Evolutionary conservation across 2,113 vertebrate species (phyloP).

Genomic region (Hyperopisus bebe): DNA sequence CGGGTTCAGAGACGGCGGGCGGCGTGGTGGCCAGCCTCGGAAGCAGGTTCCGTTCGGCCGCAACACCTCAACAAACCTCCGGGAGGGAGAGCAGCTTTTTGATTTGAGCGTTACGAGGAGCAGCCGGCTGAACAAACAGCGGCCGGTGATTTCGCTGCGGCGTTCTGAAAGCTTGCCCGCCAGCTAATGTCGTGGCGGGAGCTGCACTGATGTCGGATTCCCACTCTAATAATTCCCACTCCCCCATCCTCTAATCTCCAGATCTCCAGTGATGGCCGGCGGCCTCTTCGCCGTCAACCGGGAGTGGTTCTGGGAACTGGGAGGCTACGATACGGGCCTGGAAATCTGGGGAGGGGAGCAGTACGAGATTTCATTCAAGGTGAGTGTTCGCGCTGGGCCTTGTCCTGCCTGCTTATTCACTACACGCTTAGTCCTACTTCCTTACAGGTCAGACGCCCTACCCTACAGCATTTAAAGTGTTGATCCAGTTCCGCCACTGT

Average conservation of each 20-base stretch:
- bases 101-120: neutral
- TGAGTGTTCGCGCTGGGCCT: neutral
- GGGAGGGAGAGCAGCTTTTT: neutral
- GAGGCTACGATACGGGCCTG: constrained; percentile 75
- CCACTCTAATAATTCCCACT: neutral
- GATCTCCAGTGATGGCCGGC: constrained; percentile 86
- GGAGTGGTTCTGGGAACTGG: constrained; percentile 80
- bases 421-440: neutral
- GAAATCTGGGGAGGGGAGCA: constrained; percentile 84
- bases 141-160: neutral
- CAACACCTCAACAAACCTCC: neutral
- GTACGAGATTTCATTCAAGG: constrained; percentile 75
- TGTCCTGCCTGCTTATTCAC: no score
- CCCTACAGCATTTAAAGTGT: neutral
- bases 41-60: neutral
- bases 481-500: neutral
- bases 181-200: neutral
- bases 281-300: constrained; percentile 78
- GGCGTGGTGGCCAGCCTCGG: neutral
- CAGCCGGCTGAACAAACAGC: neutral
- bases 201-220: neutral
- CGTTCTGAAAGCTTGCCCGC: neutral
- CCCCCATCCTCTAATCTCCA: constrained; percentile 34
- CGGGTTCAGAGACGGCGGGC: neutral
- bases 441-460: neutral